Evolutionary conservation across 2,888 invertebrate species (phyloP), one percentile per base, ranked within the genome.

Genomic region (Neoscelio sp.): DNA sequence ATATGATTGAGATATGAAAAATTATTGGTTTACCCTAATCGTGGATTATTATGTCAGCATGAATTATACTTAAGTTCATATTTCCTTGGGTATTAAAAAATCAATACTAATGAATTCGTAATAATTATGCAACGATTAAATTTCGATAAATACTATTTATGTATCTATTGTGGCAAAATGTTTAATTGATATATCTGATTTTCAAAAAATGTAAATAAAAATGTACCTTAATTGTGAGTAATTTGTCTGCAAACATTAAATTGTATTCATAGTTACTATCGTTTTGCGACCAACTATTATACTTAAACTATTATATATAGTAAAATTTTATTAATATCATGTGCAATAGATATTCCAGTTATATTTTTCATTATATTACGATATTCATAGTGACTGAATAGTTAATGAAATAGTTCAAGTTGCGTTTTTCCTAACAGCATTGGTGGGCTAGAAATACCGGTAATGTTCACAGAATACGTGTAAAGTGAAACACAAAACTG

Each of bases 1-100:
- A 35, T 35, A 62, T 23, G 23, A 62, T 62, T 62, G 26, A 46
- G 35, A 62, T 62, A 62, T 44, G 20, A 48, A 33, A 62, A 62
- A 48, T 62, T 23, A 48, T 62, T 62, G 62, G 62, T 38, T 62
- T 6, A 62, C 23, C 26, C 35, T 15, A 35, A n/a, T 12, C 15
- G 12, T 10, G 7, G 62, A 26, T 48, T 62, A 62, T 60, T 33
- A 33, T 23, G 33, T 46, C 30, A 18, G 28, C 58, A 10, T 26
- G 35, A 60, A 18, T 46, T 46, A 33, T 46, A 46, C 3, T 30
- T 28, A 10, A 23, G n/a, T 42, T 56, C 40, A 38, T 40, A 40
- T 56, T 40, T 56, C 23, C 12, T 10, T 5, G 20, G 13, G 30
- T 15, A 28, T 56, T 56, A 13, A 56, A 40, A 40, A 40, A 56